phyloP scores from a whole-genome alignment of 2,113 vertebrate genomes.

The Psilopogon haemacephalus region DNA sequence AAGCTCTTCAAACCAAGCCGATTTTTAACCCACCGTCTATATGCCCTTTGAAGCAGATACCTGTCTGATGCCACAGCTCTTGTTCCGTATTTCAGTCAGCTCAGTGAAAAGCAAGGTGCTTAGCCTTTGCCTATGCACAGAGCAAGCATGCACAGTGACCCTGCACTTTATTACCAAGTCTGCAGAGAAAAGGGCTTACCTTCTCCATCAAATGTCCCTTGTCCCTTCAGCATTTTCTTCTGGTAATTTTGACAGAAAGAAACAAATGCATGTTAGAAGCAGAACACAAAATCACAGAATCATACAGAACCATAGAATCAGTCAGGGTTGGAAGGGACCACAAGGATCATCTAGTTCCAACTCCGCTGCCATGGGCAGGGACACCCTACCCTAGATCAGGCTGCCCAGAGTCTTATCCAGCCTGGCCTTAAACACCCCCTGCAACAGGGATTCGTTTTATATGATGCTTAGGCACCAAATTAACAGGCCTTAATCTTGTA shows the following conservation, averaged over 20 bases:
- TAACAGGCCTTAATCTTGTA: background rate
- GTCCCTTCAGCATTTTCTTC: conserved; percentile 84
- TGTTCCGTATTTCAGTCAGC: background rate
- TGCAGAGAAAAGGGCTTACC: conserved; percentile 79
- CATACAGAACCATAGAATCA: no score
- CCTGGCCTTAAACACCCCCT: no score
- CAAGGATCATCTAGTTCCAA: no score
- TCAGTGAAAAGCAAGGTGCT: background rate
- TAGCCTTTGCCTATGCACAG: rapidly evolving
- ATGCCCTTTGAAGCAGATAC: background rate
- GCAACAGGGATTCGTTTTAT: background rate
- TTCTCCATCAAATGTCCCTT: conserved; percentile 91
- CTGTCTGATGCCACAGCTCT: background rate
- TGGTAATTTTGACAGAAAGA: conserved; percentile 35
- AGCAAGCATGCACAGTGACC: rapidly evolving
- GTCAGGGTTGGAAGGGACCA: no score
- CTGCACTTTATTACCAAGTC: background rate
- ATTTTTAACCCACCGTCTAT: background rate
- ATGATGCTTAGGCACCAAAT: background rate
- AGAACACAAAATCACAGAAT: background rate
- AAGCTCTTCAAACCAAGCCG: background rate
- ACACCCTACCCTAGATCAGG: no score
- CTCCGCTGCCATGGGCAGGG: no score
- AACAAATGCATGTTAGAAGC: background rate
- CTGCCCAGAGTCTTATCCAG: no score